Percentiles rank a stretch among this genome's conserved stretches.
Evolutionary conservation across 1,140 invertebrate species (phyloP).

Genomic region (Drosophila bifasciata): DNA sequence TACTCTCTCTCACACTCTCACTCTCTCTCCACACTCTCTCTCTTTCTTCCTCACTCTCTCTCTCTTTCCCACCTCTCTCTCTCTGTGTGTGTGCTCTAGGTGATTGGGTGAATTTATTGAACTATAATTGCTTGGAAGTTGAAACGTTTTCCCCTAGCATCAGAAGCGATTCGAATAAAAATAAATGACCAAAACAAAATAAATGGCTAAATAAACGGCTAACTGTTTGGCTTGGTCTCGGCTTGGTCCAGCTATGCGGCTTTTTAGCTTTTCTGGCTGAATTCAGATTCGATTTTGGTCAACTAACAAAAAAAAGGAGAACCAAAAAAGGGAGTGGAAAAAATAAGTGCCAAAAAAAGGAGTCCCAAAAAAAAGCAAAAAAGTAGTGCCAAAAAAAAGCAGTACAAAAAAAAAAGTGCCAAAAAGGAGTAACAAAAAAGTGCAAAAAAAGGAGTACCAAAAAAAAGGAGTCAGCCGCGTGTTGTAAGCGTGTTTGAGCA

Average conservation of each 20-base stretch:
- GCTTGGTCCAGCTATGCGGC: no score
- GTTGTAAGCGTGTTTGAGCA: conserved; percentile 44
- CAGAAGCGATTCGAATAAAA: conserved; percentile 8
- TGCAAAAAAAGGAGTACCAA: neutral
- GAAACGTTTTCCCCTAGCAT: neutral
- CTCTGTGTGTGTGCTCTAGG: no score
- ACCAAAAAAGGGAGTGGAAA: no score
- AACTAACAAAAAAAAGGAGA: conserved; percentile 13
- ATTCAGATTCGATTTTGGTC: conserved; percentile 9
- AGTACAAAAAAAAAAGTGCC: conserved; percentile 7
- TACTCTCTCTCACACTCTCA: no score
- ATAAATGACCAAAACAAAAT: conserved; percentile 46
- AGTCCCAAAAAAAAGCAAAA: conserved; percentile 4
- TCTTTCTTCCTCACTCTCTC: neutral
- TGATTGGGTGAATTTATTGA: conserved; percentile 25
- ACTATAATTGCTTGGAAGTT: conserved; percentile 10
- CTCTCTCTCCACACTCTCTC: neutral
- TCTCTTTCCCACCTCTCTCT: no score
- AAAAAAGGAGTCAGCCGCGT: conserved; percentile 41
- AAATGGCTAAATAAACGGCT: conserved; percentile 34
- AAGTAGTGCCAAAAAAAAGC: neutral
- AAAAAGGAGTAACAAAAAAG: neutral
- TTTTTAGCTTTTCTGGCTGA: neutral
- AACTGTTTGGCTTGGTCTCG: neutral
- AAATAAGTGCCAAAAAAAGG: no score